phyloP scores from a whole-genome alignment of 35 echinoderm and acorn worm genomes.

The Eucidaris tribuloides region DNA sequence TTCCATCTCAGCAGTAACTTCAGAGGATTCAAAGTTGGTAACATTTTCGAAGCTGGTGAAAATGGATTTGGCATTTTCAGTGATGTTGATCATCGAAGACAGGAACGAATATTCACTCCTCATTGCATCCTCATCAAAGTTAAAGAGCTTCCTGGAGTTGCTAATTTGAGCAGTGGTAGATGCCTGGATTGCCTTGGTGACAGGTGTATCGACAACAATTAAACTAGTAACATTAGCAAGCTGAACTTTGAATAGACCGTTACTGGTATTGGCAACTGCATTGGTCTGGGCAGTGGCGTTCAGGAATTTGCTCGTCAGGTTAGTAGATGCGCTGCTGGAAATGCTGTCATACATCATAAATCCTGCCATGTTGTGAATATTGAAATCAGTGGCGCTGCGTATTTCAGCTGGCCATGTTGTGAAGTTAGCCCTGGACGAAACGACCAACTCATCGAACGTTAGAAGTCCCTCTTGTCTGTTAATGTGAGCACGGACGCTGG shows the following conservation, averaged over 20 bases:
- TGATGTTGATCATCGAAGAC: slow-evolving; percentile 15
- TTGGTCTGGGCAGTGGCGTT: slow-evolving; percentile 14
- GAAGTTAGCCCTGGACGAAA: slow-evolving; percentile 33
- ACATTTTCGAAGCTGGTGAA: slow-evolving; percentile 8
- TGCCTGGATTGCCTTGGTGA: slow-evolving; percentile 1
- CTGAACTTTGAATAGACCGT: slow-evolving; percentile 33
- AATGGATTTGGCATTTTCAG: background rate
- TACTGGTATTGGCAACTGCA: slow-evolving; percentile 18
- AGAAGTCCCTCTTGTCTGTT: slow-evolving; percentile 40
- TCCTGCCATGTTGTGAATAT: slow-evolving; percentile 43
- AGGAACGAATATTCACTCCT: slow-evolving; percentile 1
- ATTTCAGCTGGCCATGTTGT: slow-evolving; percentile 5
- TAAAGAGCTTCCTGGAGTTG: slow-evolving; percentile 4
- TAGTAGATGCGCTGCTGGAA: slow-evolving; percentile 13
- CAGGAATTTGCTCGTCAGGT: slow-evolving; percentile 22
- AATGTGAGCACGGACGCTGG: slow-evolving; percentile 23
- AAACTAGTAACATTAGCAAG: background rate
- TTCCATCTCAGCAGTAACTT: background rate
- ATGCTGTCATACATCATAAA: slow-evolving; percentile 44
- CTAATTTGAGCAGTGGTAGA: background rate
- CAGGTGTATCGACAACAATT: background rate
- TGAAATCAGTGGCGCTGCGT: background rate
- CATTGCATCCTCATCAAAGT: background rate
- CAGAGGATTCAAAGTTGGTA: background rate
- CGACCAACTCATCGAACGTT: slow-evolving; percentile 39